Evolutionary conservation across 2,797 vertebrate genomes (phyloP).

Genomic region (Sarcophilus harrisii): DNA sequence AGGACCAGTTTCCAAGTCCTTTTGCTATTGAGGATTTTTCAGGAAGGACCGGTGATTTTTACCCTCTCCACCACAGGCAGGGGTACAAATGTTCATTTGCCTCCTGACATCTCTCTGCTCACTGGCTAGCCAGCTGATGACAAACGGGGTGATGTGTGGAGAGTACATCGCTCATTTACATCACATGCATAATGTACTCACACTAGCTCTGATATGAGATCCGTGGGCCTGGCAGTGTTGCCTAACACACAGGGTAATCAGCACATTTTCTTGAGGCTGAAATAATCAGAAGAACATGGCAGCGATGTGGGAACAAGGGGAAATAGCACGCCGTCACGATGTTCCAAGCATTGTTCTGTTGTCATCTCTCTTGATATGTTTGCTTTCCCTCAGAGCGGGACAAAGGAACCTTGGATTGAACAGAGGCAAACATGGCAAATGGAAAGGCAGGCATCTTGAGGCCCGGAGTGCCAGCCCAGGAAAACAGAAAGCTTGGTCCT

Average conservation of each 20-base stretch:
- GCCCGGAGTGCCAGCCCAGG: constrained; percentile 52
- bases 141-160: constrained; percentile 34
- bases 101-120: neutral
- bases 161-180: constrained; percentile 72
- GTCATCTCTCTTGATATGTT: constrained; percentile 76
- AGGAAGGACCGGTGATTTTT: constrained; percentile 24
- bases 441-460: constrained; percentile 54
- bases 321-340: constrained; percentile 79
- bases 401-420: constrained; percentile 70
- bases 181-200: constrained; percentile 71
- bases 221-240: constrained; percentile 76
- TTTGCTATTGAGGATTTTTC: constrained; percentile 26
- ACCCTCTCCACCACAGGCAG: neutral
- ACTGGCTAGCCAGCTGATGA: constrained; percentile 10
- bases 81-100: neutral
- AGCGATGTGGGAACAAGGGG: constrained; percentile 80
- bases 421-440: constrained; percentile 63
- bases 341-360: constrained; percentile 77
- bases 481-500: constrained; percentile 21
- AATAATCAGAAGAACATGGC: constrained; percentile 83
- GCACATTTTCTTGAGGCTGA: constrained; percentile 80
- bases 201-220: constrained; percentile 76
- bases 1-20: constrained; percentile 32
- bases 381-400: constrained; percentile 71
- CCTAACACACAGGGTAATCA: constrained; percentile 81